These are phyloP conservation scores for Takifugu bimaculatus DNA, from an alignment of 2,113 vertebrate species.

Conservation along the genomic window DNA sequence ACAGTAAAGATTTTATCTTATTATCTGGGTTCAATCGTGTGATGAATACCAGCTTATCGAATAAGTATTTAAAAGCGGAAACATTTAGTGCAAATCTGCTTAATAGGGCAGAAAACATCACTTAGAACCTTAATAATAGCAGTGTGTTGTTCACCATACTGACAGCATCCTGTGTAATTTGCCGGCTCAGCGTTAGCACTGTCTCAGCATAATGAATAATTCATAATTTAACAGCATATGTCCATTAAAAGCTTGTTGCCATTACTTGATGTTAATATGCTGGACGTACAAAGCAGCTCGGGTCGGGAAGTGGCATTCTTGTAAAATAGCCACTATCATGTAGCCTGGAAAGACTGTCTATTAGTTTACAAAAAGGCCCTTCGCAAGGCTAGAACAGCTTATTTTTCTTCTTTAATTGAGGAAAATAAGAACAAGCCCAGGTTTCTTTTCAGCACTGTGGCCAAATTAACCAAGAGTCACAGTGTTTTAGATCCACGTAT, in stretches of 20 bases:
- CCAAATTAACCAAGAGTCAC: too few species aligned
- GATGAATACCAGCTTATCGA: constrained; percentile 38
- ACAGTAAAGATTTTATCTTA: too few species aligned
- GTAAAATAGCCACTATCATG: constrained; percentile 1
- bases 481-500: too few species aligned
- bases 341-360: too few species aligned
- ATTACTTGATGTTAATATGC: constrained; percentile 46
- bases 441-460: too few species aligned
- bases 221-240: constrained; percentile 42
- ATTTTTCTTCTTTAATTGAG: too few species aligned
- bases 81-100: constrained; percentile 14
- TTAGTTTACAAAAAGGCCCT: too few species aligned
- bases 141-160: constrained; percentile 40
- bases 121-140: constrained; percentile 30
- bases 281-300: constrained; percentile 32
- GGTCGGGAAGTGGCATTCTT: constrained; percentile 15
- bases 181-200: constrained; percentile 37
- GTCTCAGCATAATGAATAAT: constrained; percentile 46
- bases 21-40: constrained; percentile 11
- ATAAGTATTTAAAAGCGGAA: constrained; percentile 18
- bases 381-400: too few species aligned
- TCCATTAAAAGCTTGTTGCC: constrained; percentile 47
- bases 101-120: constrained; percentile 22
- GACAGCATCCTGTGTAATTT: constrained; percentile 33
- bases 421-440: too few species aligned